Conservation (phyloP, 2,797 vertebrate species). For the Smutsia gigantea region DNA sequence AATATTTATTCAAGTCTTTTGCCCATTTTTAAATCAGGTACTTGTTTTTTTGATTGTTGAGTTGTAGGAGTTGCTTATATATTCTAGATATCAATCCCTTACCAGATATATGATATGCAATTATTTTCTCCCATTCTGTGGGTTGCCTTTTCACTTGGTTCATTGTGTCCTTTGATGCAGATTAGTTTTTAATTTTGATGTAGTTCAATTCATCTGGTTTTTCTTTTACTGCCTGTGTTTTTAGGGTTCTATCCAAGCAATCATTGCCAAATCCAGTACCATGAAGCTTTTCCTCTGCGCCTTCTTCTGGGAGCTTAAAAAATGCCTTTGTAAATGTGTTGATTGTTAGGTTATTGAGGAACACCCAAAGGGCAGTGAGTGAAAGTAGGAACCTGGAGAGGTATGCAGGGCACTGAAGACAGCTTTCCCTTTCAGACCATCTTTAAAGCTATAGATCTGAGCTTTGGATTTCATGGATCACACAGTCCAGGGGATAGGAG, state of each 20-base stretch:
- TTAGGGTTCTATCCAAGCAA: background rate
- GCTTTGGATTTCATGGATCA: background rate
- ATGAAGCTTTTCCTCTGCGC: background rate
- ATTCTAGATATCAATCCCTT: background rate
- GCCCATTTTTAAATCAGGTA: background rate
- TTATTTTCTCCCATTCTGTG: background rate
- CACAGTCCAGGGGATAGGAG: background rate
- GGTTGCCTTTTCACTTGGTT: background rate
- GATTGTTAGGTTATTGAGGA: background rate
- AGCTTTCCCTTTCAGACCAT: background rate
- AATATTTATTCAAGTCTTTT: background rate
- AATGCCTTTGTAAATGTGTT: background rate
- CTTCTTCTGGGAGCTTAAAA: slow-evolving; percentile 8
- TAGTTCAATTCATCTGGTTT: background rate
- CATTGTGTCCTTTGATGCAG: background rate
- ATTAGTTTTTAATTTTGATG: background rate
- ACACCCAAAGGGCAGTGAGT: background rate
- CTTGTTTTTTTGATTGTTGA: background rate
- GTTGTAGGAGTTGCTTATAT: background rate
- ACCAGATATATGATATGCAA: background rate
- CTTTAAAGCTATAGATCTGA: background rate
- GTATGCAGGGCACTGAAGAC: background rate
- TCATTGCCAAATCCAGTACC: background rate
- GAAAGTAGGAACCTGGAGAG: background rate
- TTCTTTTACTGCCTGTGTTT: background rate